Percentiles rank a stretch among this genome's conserved stretches.
Conservation (phyloP, 2,888 invertebrate genomes). For the Hemithea aestivaria region DNA sequence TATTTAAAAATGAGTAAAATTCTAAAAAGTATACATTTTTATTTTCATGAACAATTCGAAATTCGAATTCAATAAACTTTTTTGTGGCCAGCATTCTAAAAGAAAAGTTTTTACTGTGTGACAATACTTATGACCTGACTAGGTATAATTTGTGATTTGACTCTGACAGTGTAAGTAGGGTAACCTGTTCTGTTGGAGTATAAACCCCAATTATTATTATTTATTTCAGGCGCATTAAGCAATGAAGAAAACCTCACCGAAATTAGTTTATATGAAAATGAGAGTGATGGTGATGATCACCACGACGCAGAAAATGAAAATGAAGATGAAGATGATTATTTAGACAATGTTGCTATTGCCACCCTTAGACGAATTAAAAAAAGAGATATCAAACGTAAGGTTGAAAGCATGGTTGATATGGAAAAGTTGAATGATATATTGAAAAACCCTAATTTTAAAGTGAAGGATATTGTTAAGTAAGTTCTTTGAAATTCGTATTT, state of each 20-base stretch:
- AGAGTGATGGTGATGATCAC: slow-evolving; percentile 30
- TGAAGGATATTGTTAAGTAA: slow-evolving; percentile 58
- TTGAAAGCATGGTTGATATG: slow-evolving; percentile 40
- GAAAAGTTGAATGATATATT: slow-evolving; percentile 50
- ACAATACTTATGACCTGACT: too few species aligned
- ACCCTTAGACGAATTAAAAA: slow-evolving; percentile 52
- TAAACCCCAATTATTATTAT: too few species aligned
- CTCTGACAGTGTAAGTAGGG: too few species aligned
- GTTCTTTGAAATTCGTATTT: too few species aligned
- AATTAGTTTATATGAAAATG: slow-evolving; percentile 35
- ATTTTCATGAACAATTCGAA: too few species aligned
- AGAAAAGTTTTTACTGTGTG: too few species aligned
- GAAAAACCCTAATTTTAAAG: slow-evolving; percentile 52
- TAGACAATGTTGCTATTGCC: slow-evolving; percentile 57
- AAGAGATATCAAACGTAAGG: slow-evolving; percentile 45
- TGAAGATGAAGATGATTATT: slow-evolving; percentile 44
- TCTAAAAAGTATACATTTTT: too few species aligned
- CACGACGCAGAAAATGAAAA: slow-evolving; percentile 29
- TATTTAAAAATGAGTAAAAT: too few species aligned
- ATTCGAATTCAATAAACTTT: too few species aligned
- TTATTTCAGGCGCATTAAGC: slow-evolving; percentile 30
- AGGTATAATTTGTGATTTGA: too few species aligned
- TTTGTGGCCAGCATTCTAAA: too few species aligned
- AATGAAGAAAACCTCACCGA: slow-evolving; percentile 43
- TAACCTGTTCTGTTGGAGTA: too few species aligned